Conservation (phyloP, 2,888 invertebrate genomes). For the Eurytoma californica region DNA sequence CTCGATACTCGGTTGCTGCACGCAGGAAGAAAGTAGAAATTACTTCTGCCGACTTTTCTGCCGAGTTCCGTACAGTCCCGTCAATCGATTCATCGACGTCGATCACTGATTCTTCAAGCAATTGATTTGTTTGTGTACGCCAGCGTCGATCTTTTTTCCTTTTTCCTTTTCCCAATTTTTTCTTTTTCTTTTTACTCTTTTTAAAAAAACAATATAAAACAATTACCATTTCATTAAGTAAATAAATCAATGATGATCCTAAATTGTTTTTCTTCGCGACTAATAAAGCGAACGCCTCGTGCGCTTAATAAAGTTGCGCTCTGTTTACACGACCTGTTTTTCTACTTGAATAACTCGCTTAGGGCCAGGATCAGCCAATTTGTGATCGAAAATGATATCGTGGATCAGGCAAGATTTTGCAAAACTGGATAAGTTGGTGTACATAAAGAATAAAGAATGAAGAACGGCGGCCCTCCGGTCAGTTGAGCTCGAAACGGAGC, state of each 20-base stretch:
- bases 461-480: too few species aligned
- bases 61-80: background rate
- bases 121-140: conserved; percentile 50
- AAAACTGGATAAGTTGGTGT: too few species aligned
- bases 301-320: background rate
- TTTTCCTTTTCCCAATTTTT: background rate
- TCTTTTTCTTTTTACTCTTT: background rate
- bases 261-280: conserved; percentile 35
- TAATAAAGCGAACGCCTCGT: conserved; percentile 16
- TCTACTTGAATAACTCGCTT: too few species aligned
- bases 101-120: conserved; percentile 28
- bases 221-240: background rate
- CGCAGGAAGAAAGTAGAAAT: conserved; percentile 36
- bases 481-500: conserved; percentile 11
- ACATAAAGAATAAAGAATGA: too few species aligned
- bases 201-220: background rate
- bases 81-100: conserved; percentile 14
- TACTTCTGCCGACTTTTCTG: conserved; percentile 46
- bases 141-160: background rate
- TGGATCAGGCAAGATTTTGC: too few species aligned
- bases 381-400: too few species aligned
- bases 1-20: too few species aligned
- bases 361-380: too few species aligned
- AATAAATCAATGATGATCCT: conserved; percentile 37
- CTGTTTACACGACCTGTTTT: too few species aligned